Percentiles rank a stretch among this genome's conserved stretches.
Conservation (phyloP, 2,888 invertebrate species). For the Lypha dubia region DNA sequence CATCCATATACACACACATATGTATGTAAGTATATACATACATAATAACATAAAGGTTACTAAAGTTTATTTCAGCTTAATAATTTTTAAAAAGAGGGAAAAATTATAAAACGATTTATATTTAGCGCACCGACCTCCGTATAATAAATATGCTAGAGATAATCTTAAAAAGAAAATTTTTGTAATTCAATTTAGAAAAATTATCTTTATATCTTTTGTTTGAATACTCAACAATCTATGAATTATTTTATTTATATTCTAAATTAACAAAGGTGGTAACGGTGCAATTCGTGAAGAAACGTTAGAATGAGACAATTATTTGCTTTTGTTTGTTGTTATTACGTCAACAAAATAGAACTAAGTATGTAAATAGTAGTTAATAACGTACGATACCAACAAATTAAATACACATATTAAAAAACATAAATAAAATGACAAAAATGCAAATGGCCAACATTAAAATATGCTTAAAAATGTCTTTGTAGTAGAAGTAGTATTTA, state of each 20-base stretch:
- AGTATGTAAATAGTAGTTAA: slow-evolving; percentile 44
- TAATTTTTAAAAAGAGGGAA: slow-evolving; percentile 53
- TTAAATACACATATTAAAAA: slow-evolving; percentile 11
- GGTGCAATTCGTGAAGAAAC: slow-evolving; percentile 77
- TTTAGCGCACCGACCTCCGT: slow-evolving; percentile 81
- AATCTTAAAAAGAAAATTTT: slow-evolving; percentile 77
- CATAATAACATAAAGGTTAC: slow-evolving; percentile 1
- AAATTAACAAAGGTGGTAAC: slow-evolving; percentile 79
- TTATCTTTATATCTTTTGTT: background rate
- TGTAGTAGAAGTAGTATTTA: slow-evolving; percentile 25
- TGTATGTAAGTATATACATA: background rate
- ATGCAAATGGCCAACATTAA: background rate
- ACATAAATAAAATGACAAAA: background rate
- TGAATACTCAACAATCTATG: slow-evolving; percentile 1
- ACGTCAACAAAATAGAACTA: slow-evolving; percentile 49
- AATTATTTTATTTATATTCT: slow-evolving; percentile 31
- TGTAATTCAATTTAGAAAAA: background rate
- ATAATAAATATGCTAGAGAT: slow-evolving; percentile 82
- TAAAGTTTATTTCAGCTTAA: slow-evolving; percentile 8
- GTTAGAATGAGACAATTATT: slow-evolving; percentile 32
- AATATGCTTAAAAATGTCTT: slow-evolving; percentile 18
- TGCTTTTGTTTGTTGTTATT: slow-evolving; percentile 41
- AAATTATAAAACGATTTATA: slow-evolving; percentile 65
- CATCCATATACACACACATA: background rate
- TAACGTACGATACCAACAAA: slow-evolving; percentile 36